Evolutionary conservation across 2,113 vertebrate species (phyloP).

Genomic region (Rhinoderma darwinii): DNA sequence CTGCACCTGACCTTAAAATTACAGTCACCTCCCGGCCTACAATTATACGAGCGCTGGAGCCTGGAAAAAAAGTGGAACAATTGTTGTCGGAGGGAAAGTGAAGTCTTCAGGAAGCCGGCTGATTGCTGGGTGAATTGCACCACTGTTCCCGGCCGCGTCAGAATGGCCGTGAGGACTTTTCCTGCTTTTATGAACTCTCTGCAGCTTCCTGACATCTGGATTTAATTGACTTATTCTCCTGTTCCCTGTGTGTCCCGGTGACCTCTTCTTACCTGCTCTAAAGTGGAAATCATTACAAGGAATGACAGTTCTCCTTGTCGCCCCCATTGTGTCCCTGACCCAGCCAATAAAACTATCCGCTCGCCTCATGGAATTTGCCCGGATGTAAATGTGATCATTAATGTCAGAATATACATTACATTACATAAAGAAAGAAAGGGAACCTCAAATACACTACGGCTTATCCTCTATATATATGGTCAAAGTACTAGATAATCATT

Average conservation of each 20-base stretch:
- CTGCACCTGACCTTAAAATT: constrained; percentile 52
- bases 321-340: not conserved
- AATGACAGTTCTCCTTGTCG: constrained; percentile 8
- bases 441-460: not conserved
- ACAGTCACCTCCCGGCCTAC: constrained; percentile 58
- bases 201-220: constrained; percentile 70
- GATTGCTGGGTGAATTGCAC: constrained; percentile 54
- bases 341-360: constrained; percentile 6
- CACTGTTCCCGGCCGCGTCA: constrained; percentile 52
- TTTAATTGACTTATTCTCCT: constrained; percentile 60
- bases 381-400: not conserved
- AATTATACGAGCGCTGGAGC: constrained; percentile 35
- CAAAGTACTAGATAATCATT: not conserved
- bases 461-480: not conserved
- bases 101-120: constrained; percentile 59
- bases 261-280: constrained; percentile 66
- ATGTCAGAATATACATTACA: not conserved
- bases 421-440: not conserved
- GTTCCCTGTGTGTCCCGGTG: constrained; percentile 55
- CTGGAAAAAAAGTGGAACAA: constrained; percentile 33
- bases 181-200: constrained; percentile 64
- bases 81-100: constrained; percentile 23
- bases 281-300: constrained; percentile 54
- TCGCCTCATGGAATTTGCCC: not conserved
- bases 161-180: constrained; percentile 62